Percentiles rank a stretch among this genome's conserved stretches.
Conservation (phyloP, 2,113 vertebrate species). For the Pholis gunnellus region DNA sequence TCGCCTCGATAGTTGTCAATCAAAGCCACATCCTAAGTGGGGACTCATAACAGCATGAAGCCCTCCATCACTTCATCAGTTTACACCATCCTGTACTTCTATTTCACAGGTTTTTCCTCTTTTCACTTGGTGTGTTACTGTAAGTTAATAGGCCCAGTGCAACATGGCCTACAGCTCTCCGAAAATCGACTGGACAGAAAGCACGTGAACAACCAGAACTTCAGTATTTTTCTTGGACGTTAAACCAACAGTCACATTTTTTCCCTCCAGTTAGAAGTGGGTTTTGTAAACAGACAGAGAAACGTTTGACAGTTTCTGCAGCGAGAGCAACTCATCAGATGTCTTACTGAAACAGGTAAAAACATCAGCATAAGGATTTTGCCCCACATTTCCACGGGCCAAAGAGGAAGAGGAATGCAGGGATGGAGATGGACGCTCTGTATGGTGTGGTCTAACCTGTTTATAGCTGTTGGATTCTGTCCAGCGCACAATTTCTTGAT, state of each 20-base stretch:
- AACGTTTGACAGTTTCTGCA: constrained; percentile 59
- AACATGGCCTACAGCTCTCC: constrained; percentile 54
- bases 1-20: constrained; percentile 68
- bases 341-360: constrained; percentile 71
- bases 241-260: constrained; percentile 53
- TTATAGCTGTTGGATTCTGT: constrained; percentile 72
- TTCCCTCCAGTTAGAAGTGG: constrained; percentile 37
- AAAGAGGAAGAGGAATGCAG: constrained; percentile 49
- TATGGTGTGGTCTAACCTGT: constrained; percentile 65
- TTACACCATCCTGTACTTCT: constrained; percentile 49
- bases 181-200: constrained; percentile 57
- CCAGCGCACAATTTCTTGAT: constrained; percentile 62
- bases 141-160: constrained; percentile 75
- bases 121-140: constrained; percentile 66
- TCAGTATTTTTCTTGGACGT: constrained; percentile 76
- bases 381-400: constrained; percentile 39
- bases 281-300: constrained; percentile 68
- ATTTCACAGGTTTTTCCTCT: constrained; percentile 65
- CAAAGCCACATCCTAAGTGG: constrained; percentile 70
- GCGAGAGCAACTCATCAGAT: constrained; percentile 54
- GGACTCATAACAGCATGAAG: constrained; percentile 61
- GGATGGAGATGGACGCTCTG: constrained; percentile 51
- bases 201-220: constrained; percentile 47
- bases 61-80: constrained; percentile 53
- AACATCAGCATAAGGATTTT: constrained; percentile 54